Base-by-base conservation (phyloP, 1,140 invertebrate species). In the Orius insidiosus region DNA sequence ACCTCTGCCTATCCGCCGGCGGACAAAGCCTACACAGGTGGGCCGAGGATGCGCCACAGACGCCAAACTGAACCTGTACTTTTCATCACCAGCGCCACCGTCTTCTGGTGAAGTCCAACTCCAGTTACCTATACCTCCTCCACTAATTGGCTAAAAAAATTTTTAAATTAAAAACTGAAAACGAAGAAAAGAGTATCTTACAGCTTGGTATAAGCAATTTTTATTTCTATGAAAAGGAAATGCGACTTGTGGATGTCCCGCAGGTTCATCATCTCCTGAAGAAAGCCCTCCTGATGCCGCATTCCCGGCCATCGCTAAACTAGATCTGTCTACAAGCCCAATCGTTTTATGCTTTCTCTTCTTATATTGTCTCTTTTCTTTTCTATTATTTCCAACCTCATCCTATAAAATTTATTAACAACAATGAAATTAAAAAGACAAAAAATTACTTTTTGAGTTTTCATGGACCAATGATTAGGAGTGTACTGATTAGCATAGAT, bases 331-430 rank as follows among this genome's bases (percentile, higher is more conserved):
- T 54, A 52, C 46, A 49, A 54, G 46, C 54, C 48, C 50, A 10
- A 68, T 65, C 30, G 67, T 60, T 76, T 79, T 79, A 63, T 88
- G 83, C 67, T 89, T 88, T 53, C 85, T 70, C 62, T 86, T 88
- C 60, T 85, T 86, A 63, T 92, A 92, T 60, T 84, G 80, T 57
- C 87, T 70, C 67, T 90, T 90, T 68, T 89, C 85, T 60, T 75
- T 76, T 36, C 70, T 67, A 10, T 11, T 35, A 45, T 68, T 67
- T 51, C 71, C 56, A 37, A 65, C 59, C 52, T 73, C 67, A 36
- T 70, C 68, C 63, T 70, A 40, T 47, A 55, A 46, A 24, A 24
- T 4, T 44, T 41, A 18, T 32, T 34, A 38, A 30, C 16, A 34
- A 53, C 48, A 5, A 40, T 36, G 9, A 36, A 36, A 3, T 36